These are phyloP conservation scores for Drosophila orena DNA, from an alignment of 1,140 invertebrate species.

Conservation along the genomic window DNA sequence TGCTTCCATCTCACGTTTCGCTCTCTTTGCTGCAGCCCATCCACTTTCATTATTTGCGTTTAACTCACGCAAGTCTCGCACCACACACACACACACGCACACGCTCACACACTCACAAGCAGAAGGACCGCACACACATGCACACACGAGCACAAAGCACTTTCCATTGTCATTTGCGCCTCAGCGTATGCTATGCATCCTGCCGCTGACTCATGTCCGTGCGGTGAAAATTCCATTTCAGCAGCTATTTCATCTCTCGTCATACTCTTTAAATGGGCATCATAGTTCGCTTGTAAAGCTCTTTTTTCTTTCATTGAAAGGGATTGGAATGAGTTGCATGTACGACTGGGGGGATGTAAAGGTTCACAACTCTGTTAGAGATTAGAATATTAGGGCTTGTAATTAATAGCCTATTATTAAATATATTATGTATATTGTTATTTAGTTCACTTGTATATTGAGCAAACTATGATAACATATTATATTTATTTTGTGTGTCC, in stretches of 20 bases:
- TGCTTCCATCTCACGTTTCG: slow-evolving; percentile 40
- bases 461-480: no score
- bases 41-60: slow-evolving; percentile 80
- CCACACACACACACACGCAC: slow-evolving; percentile 49
- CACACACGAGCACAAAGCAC: slow-evolving; percentile 42
- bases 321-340: no score
- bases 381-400: no score
- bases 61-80: slow-evolving; percentile 68
- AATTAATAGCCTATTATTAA: no score
- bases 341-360: no score
- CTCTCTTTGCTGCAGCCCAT: slow-evolving; percentile 4
- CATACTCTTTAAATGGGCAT: slow-evolving; percentile 66
- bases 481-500: no score
- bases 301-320: not conserved
- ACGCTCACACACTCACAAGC: slow-evolving; percentile 28
- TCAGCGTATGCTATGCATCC: slow-evolving; percentile 61
- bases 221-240: slow-evolving; percentile 77
- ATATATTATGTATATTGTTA: no score
- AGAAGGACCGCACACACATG: not conserved
- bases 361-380: no score
- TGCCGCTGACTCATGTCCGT: slow-evolving; percentile 71
- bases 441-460: no score
- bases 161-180: slow-evolving; percentile 73
- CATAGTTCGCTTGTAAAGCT: slow-evolving; percentile 19
- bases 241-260: slow-evolving; percentile 48